These are phyloP conservation scores for Coecobrya sp. DNA, from an alignment of 2,888 invertebrate species.

Conservation along the genomic window DNA sequence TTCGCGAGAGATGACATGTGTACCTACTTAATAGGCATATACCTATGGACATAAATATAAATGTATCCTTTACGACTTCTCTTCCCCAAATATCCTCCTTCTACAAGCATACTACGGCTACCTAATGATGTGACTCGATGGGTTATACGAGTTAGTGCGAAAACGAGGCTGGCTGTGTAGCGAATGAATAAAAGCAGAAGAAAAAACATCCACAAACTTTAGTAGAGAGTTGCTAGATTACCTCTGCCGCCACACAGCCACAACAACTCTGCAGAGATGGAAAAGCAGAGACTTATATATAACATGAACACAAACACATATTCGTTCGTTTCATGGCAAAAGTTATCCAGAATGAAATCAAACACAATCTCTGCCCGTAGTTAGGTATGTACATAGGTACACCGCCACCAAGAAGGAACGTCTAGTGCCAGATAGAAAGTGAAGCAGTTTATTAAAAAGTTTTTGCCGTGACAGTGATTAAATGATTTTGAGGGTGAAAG, in stretches of 20 bases:
- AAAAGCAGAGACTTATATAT: neutral
- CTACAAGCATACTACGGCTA: neutral
- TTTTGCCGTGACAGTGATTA: slow-evolving; percentile 83
- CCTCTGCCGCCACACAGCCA: slow-evolving; percentile 28
- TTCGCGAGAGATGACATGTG: slow-evolving; percentile 32
- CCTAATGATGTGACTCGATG: neutral
- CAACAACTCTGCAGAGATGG: slow-evolving; percentile 38
- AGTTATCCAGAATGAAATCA: slow-evolving; percentile 3
- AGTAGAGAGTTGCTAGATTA: slow-evolving; percentile 12
- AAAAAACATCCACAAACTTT: slow-evolving; percentile 2
- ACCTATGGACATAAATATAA: slow-evolving; percentile 7
- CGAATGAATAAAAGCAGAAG: slow-evolving; percentile 30
- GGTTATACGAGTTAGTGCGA: neutral
- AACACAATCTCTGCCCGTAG: neutral
- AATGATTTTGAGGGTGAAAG: slow-evolving; percentile 82
- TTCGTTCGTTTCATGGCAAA: slow-evolving; percentile 27
- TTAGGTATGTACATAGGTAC: neutral
- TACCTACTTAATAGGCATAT: slow-evolving; percentile 44
- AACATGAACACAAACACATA: neutral
- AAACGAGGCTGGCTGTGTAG: neutral
- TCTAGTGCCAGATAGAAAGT: neutral
- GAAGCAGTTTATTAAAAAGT: slow-evolving; percentile 79
- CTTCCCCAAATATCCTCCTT: neutral
- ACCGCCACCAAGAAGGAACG: neutral
- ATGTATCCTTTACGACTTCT: slow-evolving; percentile 50